phyloP scores from a whole-genome alignment of 2,113 vertebrate species.

The Bucco capensis region DNA sequence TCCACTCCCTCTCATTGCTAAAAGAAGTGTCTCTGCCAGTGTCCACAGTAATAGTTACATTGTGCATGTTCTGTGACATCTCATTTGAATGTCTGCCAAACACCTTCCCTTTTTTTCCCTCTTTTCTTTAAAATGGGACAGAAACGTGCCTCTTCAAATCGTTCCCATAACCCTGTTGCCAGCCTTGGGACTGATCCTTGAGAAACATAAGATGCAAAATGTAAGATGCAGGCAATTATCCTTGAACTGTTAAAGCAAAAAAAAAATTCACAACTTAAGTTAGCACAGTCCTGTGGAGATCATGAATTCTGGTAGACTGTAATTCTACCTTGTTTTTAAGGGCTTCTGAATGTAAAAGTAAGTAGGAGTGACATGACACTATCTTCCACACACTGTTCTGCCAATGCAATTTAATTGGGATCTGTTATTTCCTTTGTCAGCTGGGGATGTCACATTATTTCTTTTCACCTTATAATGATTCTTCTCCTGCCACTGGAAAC shows the following conservation, averaged over 20 bases:
- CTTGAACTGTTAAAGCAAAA: neutral
- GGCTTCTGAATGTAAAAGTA: neutral
- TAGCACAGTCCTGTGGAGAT: neutral
- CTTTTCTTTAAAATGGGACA: neutral
- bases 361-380: neutral
- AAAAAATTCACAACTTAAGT: neutral
- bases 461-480: neutral
- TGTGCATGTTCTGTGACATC: neutral
- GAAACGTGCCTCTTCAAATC: slow-evolving; percentile 14
- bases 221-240: neutral
- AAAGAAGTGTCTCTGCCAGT: neutral
- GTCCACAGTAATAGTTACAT: slow-evolving; percentile 3
- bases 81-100: slow-evolving; percentile 32
- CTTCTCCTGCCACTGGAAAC: neutral
- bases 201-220: neutral
- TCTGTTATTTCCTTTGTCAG: neutral
- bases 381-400: neutral
- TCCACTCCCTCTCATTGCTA: neutral
- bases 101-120: neutral
- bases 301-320: neutral
- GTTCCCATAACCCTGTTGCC: neutral
- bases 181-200: neutral
- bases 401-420: neutral
- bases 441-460: neutral
- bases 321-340: neutral